Base-by-base conservation (phyloP, 2,888 invertebrate species). In the Bellardia bayeri region DNA sequence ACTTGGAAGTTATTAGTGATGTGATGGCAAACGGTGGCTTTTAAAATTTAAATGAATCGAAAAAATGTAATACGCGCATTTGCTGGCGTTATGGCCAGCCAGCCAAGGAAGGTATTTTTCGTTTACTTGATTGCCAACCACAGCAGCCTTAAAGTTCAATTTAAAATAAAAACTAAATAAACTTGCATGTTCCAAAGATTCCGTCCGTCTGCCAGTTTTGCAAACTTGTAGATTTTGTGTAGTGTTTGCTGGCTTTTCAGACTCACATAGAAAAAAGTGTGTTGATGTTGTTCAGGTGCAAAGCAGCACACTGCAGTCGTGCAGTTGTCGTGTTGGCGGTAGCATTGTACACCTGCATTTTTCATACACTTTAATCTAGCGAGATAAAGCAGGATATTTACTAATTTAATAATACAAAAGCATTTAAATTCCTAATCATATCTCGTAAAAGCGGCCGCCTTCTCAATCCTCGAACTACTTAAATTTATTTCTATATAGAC, bases 381-480 rank as follows among this genome's bases (percentile, higher is more conserved):
- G 83, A 81, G 87, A 83, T 87, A 86, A 83, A 75, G 85, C 86
- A 85, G 91, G 91, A 92, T 92, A 92, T 92, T 92, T 92, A 93
- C 93, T 93, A 93, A 93, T 93, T 93, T 93, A 93, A 93, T 93
- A 93, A 93, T 93, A 93, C 92, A 92, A 93, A 93, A 92, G 93
- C 93, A 93, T 93, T 93, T 93, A 93, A 93, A 92, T 93, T 92
- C 92, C 93, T 93, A 93, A 93, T 93, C 93, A 92, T 91, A 93
- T 92, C 92, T 91, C 90, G 89, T 90, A 91, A 88, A 91, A 90
- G 88, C 86, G 74, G 87, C 88, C 87, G 86, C 88, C 89, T 87
- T 86, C 88, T 88, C 79, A 87, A 88, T 78, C 71, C 75, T 64
- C 85, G 89, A 90, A 91, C 75, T 81, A 87, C 75, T 75, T 82